phyloP scores from a whole-genome alignment of 2,888 invertebrate species.

The Agriopis leucophaearia region DNA sequence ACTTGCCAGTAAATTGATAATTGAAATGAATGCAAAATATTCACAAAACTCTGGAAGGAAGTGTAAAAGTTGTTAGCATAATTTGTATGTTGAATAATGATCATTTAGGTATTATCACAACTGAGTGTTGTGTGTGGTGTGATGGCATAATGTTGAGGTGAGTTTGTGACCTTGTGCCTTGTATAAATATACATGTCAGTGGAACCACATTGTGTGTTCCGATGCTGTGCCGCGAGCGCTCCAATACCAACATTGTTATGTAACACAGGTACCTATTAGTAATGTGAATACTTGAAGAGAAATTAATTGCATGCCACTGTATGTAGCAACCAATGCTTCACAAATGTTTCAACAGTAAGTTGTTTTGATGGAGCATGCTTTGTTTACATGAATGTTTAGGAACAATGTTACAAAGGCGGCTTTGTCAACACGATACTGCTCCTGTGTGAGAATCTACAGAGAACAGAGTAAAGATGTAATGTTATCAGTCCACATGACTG shows the following conservation, averaged over 20 bases:
- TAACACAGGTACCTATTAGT: slow-evolving; percentile 15
- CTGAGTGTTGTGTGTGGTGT: neutral
- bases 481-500: neutral
- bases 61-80: neutral
- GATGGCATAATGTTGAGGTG: neutral
- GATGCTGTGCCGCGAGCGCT: neutral
- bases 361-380: neutral
- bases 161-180: neutral
- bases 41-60: neutral
- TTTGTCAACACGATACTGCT: neutral
- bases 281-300: slow-evolving; percentile 13
- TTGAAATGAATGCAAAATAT: neutral
- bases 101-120: neutral
- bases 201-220: slow-evolving; percentile 2
- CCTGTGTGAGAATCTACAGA: neutral
- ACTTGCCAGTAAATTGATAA: no score
- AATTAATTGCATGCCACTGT: slow-evolving; percentile 6
- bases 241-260: slow-evolving; percentile 14
- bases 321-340: neutral
- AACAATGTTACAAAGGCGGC: neutral
- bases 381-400: slow-evolving; percentile 12
- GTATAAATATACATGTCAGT: slow-evolving; percentile 16
- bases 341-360: neutral
- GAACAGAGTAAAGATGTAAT: neutral
- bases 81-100: neutral